Evolutionary conservation across 2,797 vertebrate species (phyloP), one percentile per base, ranked within the genome.

Genomic region (Tarsius wallacei): DNA sequence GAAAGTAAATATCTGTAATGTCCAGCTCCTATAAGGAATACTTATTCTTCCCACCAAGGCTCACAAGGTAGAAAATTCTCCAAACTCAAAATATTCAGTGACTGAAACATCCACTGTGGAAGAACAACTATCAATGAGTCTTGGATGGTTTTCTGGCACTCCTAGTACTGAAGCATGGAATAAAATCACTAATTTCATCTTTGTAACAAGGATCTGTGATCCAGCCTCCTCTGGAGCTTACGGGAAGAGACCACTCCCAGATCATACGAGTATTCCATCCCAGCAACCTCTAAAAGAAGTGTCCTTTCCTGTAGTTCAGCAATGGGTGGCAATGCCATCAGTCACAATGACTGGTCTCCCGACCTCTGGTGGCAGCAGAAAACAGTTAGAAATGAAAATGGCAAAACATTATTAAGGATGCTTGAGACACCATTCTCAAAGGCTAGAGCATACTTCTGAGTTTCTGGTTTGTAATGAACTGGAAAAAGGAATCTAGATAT

Each of bases 401-500:
- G 22, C 31, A 96, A 88, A 89, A 78, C 24, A 83, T 86, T 31
- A 73, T 55, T 49, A 66, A 82, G 11, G n/a, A 12, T 47, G 36
- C 19, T 68, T 22, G 1, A 93, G 51, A n/a, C 64, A 15, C 87
- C 70, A 78, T 89, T 90, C 63, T 93, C 51, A 83, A 55, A 81
- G 53, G 59, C 47, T 78, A 2, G 49, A n/a, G 31, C 33, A 51
- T n/a, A 73, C 15, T 70, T 71, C 28, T 53, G 82, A 93, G 31
- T 82, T 64, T 78, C 51, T 70, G 21, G 21, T 42, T 55, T 68
- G 33, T 86, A 63, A 94, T 55, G 19, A 97, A 61, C 53, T 63
- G 12, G 66, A 74, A 82, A 97, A 88, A 26, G 26, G 42, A 7
- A 70, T 94, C 36, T 94, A 47, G 63, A 76, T 82, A n/a, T 22